These are phyloP conservation scores for Drosophila nannoptera DNA, from an alignment of 1,140 invertebrate genomes.

Conservation along the genomic window DNA sequence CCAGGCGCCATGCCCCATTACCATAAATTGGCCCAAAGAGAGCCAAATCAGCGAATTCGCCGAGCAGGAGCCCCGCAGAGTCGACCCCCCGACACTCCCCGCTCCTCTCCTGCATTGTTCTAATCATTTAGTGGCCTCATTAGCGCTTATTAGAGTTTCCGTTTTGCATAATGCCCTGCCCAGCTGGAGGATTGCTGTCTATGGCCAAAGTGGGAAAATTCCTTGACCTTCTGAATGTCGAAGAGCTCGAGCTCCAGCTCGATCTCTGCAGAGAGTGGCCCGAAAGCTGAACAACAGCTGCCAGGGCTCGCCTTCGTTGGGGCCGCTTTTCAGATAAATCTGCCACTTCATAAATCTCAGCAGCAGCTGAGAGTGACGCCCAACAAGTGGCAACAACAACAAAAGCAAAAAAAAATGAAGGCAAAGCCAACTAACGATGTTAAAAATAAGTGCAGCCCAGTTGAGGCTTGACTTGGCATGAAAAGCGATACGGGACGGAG, in stretches of 20 bases:
- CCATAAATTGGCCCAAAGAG: conserved; percentile 53
- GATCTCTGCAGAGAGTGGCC: neutral
- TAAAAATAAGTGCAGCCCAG: conserved; percentile 67
- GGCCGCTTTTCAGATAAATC: conserved; percentile 44
- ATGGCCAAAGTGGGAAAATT: conserved; percentile 3
- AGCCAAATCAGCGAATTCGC: conserved; percentile 61
- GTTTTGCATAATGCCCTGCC: conserved; percentile 50
- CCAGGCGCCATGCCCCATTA: too few species aligned
- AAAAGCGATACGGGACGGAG: conserved; percentile 36
- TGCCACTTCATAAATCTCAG: conserved; percentile 70
- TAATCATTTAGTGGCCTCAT: conserved; percentile 56
- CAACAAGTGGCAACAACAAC: conserved; percentile 64
- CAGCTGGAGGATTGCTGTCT: neutral
- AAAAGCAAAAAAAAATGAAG: conserved; percentile 8
- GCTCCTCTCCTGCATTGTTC: conserved; percentile 10
- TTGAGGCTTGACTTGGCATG: conserved; percentile 43
- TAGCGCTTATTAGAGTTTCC: conserved; percentile 64
- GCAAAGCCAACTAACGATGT: conserved; percentile 58
- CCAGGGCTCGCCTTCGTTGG: conserved; percentile 25
- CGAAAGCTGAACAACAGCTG: conserved; percentile 31
- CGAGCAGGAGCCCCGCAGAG: neutral
- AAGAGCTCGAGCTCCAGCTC: neutral
- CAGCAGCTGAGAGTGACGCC: conserved; percentile 70
- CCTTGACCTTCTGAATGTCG: conserved; percentile 17
- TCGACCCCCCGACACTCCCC: neutral